Percentiles rank a stretch among this genome's conserved stretches.
Conservation (phyloP, 2,888 invertebrate genomes). For the Agrilus cyanescens region DNA sequence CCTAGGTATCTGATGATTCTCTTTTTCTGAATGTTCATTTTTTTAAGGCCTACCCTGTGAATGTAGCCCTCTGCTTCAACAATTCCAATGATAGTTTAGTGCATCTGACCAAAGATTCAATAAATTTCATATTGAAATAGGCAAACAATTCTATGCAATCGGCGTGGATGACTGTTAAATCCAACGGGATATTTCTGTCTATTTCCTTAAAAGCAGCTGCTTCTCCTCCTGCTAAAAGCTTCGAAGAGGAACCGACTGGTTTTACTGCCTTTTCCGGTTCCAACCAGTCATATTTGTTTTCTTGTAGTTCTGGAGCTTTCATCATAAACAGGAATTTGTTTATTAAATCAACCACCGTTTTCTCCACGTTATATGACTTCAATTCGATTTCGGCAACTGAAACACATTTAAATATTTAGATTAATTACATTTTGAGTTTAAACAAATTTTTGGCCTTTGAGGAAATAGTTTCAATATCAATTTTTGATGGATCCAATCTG, state of each 20-base stretch:
- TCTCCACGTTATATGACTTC: conserved; percentile 57
- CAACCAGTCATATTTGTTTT: conserved; percentile 50
- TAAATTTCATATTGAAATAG: conserved; percentile 63
- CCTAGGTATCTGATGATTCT: too few species aligned
- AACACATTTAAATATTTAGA: too few species aligned
- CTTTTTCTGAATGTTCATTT: too few species aligned
- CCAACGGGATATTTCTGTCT: conserved; percentile 46
- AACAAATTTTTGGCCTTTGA: neutral
- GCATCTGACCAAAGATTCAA: conserved; percentile 61
- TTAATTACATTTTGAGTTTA: too few species aligned
- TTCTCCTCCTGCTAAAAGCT: conserved; percentile 42
- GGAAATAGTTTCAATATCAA: neutral
- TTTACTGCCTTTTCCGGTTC: conserved; percentile 49
- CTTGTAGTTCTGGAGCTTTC: conserved; percentile 44
- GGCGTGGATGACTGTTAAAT: conserved; percentile 47
- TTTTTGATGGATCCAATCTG: neutral
- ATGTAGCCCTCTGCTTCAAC: conserved; percentile 46
- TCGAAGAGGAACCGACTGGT: conserved; percentile 47
- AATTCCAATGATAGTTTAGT: conserved; percentile 62
- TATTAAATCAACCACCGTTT: conserved; percentile 64
- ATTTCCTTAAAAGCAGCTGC: conserved; percentile 54
- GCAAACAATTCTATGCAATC: conserved; percentile 74
- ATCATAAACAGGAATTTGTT: conserved; percentile 60
- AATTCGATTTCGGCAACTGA: conserved; percentile 41
- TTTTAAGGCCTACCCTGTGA: conserved; percentile 20